These are phyloP conservation scores for Lacanobia wlatinum DNA, from an alignment of 2,888 invertebrate species.

Conservation along the genomic window DNA sequence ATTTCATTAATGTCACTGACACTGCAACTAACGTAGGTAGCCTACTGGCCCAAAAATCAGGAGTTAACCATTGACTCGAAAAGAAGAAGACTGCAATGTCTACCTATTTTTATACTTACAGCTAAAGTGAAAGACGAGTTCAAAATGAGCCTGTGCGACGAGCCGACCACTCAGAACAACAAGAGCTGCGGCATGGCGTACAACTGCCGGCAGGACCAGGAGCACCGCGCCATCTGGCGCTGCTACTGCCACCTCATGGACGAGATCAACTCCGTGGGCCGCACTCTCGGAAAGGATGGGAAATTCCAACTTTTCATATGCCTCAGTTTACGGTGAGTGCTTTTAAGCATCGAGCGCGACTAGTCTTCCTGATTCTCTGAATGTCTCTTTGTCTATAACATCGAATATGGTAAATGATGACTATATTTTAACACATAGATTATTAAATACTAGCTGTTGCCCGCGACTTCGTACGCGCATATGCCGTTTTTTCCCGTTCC, in stretches of 20 bases:
- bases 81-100: no score
- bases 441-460: neutral
- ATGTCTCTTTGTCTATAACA: neutral
- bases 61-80: no score
- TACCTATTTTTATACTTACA: constrained; percentile 72
- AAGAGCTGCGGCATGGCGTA: constrained; percentile 83
- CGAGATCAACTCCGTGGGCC: constrained; percentile 96
- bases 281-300: constrained; percentile 98
- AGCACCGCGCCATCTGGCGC: constrained; percentile 94
- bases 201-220: constrained; percentile 87
- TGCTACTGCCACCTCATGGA: constrained; percentile 97
- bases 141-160: constrained; percentile 93
- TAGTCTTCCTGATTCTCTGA: neutral
- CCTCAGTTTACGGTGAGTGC: constrained; percentile 95
- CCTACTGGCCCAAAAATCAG: no score
- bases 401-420: neutral
- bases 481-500: no score
- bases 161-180: constrained; percentile 81
- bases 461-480: no score
- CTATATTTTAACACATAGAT: neutral
- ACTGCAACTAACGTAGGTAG: no score
- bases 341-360: neutral
- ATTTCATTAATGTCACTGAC: no score
- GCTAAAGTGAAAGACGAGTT: constrained; percentile 95
- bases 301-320: constrained; percentile 99